Evolutionary conservation across 1,140 invertebrate genomes (phyloP), one percentile per base, ranked within the genome.

Genomic region (Xylocopa sonorina): DNA sequence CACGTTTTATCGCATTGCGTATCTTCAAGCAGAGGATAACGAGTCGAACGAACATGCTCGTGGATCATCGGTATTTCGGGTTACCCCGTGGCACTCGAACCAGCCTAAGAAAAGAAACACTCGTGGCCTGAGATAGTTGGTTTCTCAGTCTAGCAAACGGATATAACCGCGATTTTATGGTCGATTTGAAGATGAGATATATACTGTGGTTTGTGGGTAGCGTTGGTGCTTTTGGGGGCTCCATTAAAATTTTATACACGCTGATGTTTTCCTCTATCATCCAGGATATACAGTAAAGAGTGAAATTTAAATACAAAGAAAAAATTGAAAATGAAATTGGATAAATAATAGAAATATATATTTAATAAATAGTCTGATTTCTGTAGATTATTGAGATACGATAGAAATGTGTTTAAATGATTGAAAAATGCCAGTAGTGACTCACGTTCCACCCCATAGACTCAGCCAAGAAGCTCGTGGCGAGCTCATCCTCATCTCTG

Each of bases 361-460:
- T 38, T 38, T 38, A 4, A 38, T 9, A 38, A 38, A 38, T 4
- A 9, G 9, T 38, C 38, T 4, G 9, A 38, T 38, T 38, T 38
- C 38, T 38, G n/a, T n/a, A n/a, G n/a, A n/a, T n/a, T n/a, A n/a
- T 9, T 38, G 3, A 38, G 9, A 38, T 38, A 3, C 38, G 38
- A 38, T 38, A 38, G 38, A 38, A 38, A 38, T 9, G 12, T 1
- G 6, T 32, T 14, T 21, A 2, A 21, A 10, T n/a, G 29, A 12
- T 60, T 4, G 0, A 34, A 29, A 53, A 80, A 43, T 48, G 24
- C n/a, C n/a, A n/a, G n/a, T 2, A 21, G 46, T 67, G 16, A 95
- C 96, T 96, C 92, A 96, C 96, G 91, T 97, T 96, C 93, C 95
- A 95, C 38, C 95, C 95, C 69, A 95, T 93, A 12, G 94, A 94